phyloP scores from a whole-genome alignment of 2,113 vertebrate species.

The Prochilodus magdalenae region DNA sequence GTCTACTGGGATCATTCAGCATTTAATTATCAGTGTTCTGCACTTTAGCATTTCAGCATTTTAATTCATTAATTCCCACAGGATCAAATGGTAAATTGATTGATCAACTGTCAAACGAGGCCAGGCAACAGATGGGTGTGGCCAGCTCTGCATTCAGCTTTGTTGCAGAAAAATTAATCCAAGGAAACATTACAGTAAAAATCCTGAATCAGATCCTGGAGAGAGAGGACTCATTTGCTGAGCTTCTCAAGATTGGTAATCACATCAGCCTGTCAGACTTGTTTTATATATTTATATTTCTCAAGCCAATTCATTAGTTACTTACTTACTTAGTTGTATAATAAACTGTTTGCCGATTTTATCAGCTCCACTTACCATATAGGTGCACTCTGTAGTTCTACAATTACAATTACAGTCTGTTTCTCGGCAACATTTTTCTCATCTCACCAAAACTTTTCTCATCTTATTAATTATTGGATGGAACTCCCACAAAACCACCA shows the following conservation, averaged over 20 bases:
- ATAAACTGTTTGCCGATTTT: no score
- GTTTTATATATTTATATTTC: no score
- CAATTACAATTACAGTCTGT: no score
- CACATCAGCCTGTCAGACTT: not conserved
- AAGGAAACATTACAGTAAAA: constrained; percentile 69
- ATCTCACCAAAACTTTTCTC: no score
- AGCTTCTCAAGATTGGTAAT: constrained; percentile 80
- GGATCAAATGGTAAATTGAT: constrained; percentile 71
- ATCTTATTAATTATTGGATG: no score
- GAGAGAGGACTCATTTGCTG: constrained; percentile 62
- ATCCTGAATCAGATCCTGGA: constrained; percentile 75
- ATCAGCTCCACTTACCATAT: no score
- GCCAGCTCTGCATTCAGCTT: constrained; percentile 70
- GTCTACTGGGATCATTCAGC: not conserved
- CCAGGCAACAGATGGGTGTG: constrained; percentile 67
- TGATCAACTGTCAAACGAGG: constrained; percentile 70
- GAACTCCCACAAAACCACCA: no score
- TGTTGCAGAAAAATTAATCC: constrained; percentile 52
- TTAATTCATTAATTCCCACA: constrained; percentile 48
- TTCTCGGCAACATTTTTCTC: no score
- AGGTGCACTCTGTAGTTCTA: no score
- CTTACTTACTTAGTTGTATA: no score
- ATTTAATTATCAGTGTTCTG: not conserved
- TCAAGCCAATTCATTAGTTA: not conserved
- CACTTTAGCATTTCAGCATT: constrained; percentile 26